These are phyloP conservation scores for Drosophila auraria DNA, from an alignment of 1,140 invertebrate genomes.

Conservation along the genomic window DNA sequence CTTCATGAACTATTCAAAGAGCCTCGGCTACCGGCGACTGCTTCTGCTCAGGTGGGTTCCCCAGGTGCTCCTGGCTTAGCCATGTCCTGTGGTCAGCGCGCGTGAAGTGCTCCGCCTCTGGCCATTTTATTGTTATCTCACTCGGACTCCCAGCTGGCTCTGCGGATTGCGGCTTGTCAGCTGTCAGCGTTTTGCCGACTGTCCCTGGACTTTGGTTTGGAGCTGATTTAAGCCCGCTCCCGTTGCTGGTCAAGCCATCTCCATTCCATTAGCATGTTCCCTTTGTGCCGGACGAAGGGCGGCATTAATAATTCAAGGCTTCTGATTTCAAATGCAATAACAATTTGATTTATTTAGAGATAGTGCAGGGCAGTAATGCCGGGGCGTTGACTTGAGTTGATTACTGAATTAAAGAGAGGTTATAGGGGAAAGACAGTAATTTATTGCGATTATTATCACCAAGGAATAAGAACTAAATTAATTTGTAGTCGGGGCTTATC, in stretches of 20 bases:
- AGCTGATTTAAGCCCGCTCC: slow-evolving; percentile 38
- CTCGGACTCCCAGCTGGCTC: neutral
- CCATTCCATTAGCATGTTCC: slow-evolving; percentile 48
- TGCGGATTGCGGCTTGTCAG: slow-evolving; percentile 69
- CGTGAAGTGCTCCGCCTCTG: slow-evolving; percentile 50
- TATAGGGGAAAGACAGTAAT: slow-evolving; percentile 4
- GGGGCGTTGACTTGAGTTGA: slow-evolving; percentile 30
- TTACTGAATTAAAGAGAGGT: slow-evolving; percentile 6
- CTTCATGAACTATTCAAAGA: slow-evolving; percentile 79
- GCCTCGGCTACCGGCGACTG: slow-evolving; percentile 16
- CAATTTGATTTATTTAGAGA: slow-evolving; percentile 73
- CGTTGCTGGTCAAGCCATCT: slow-evolving; percentile 13
- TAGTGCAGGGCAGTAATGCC: slow-evolving; percentile 28
- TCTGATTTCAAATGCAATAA: slow-evolving; percentile 64
- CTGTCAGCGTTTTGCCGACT: slow-evolving; percentile 75
- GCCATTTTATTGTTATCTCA: slow-evolving; percentile 23
- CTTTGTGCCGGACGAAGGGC: slow-evolving; percentile 30
- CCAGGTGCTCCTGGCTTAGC: slow-evolving; percentile 37
- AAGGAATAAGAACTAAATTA: slow-evolving; percentile 13
- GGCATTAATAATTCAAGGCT: slow-evolving; percentile 67
- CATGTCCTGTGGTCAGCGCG: slow-evolving; percentile 61
- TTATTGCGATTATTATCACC: slow-evolving; percentile 17
- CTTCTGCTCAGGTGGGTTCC: slow-evolving; percentile 3
- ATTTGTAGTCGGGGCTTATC: neutral
- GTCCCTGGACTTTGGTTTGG: slow-evolving; percentile 45